A percentile compares a stretch with the other conserved stretches of the same genome.
Conservation (phyloP, 2,113 vertebrate genomes). For the Tupaia chinensis region DNA sequence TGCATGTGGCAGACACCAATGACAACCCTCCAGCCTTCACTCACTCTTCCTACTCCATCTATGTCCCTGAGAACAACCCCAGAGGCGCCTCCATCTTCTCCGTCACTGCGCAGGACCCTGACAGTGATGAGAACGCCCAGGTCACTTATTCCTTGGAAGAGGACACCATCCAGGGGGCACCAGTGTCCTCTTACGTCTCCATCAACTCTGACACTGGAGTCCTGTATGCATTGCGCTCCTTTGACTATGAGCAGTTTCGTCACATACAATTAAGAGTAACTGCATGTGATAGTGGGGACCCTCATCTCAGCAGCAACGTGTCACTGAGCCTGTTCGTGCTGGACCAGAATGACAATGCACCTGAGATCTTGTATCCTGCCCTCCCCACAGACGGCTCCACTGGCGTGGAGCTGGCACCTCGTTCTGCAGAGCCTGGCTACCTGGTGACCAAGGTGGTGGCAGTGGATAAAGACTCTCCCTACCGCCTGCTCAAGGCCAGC, state of each 20-base stretch:
- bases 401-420: conserved; percentile 76
- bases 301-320: conserved; percentile 82
- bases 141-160: conserved; percentile 90
- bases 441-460: conserved; percentile 92
- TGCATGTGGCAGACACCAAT: conserved; percentile 90
- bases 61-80: conserved; percentile 91
- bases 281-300: conserved; percentile 83
- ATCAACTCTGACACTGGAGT: conserved; percentile 92
- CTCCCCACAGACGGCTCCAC: conserved; percentile 72
- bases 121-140: conserved; percentile 91
- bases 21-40: conserved; percentile 91
- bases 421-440: conserved; percentile 75
- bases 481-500: conserved; percentile 70
- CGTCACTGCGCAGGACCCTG: conserved; percentile 90
- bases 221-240: conserved; percentile 88
- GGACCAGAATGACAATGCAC: conserved; percentile 86
- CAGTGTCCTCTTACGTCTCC: conserved; percentile 89
- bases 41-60: conserved; percentile 88
- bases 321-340: conserved; percentile 80
- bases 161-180: conserved; percentile 83
- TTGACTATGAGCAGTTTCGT: conserved; percentile 85
- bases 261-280: conserved; percentile 79
- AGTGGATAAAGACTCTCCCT: conserved; percentile 69
- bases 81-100: conserved; percentile 89
- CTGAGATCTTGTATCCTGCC: conserved; percentile 85